Evolutionary conservation across 2,113 vertebrate genomes (phyloP).

Genomic region (Hystrix brachyura): DNA sequence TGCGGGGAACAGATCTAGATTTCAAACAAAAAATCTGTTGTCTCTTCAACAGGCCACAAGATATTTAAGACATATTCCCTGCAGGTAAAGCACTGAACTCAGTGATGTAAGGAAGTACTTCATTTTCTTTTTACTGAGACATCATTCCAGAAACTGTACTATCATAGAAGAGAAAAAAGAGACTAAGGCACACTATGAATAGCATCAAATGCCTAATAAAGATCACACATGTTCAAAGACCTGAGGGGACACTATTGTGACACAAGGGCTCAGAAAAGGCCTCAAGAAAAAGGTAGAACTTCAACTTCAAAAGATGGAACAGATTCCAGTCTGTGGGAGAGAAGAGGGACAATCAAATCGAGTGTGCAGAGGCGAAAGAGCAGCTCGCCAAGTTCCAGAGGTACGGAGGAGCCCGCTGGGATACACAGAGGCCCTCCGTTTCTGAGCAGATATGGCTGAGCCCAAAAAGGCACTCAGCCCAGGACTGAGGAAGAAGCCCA

Average conservation of each 20-base stretch:
- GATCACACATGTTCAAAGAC: neutral
- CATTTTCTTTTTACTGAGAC: neutral
- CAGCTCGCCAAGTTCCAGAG: neutral
- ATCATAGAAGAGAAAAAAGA: neutral
- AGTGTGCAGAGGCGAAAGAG: neutral
- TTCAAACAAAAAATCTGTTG: neutral
- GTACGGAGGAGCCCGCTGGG: accelerated
- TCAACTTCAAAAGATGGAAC: neutral
- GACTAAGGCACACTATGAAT: neutral
- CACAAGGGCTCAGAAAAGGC: neutral
- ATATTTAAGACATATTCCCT: neutral
- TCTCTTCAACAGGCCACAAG: neutral
- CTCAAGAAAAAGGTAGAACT: neutral
- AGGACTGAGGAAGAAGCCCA: neutral
- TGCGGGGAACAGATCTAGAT: neutral
- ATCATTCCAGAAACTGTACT: neutral
- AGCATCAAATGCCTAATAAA: neutral
- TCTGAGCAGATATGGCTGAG: neutral
- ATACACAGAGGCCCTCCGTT: accelerated
- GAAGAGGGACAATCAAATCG: no score
- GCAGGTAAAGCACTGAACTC: neutral
- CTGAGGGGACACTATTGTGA: neutral
- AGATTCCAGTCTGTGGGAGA: neutral
- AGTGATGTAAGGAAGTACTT: neutral
- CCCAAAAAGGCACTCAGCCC: neutral